Conservation (phyloP, 64 coral and sea anemone genomes). For the Stylophora pistillata region DNA sequence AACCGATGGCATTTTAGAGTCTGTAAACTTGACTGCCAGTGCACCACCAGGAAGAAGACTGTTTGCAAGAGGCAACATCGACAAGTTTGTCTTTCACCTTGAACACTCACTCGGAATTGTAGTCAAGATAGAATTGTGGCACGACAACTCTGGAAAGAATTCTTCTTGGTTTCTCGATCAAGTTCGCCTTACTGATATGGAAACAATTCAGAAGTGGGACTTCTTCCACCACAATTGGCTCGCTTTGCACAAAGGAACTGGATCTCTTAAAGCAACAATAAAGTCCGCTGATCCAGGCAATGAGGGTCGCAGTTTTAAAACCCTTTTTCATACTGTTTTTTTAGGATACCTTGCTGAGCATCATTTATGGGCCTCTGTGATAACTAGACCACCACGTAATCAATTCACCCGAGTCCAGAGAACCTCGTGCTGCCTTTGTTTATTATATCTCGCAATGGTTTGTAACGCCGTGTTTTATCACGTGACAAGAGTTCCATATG, state of each 20-base stretch:
- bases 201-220: background rate
- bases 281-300: slow-evolving; percentile 13
- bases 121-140: slow-evolving; percentile 13
- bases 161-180: slow-evolving; percentile 22
- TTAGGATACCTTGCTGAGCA: background rate
- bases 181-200: background rate
- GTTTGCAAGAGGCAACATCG: slow-evolving; percentile 13
- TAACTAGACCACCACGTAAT: slow-evolving; percentile 58
- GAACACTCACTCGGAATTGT: slow-evolving; percentile 3
- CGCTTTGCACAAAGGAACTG: background rate
- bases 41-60: background rate
- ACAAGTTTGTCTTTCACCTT: slow-evolving; percentile 3
- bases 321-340: background rate
- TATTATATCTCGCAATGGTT: slow-evolving; percentile 51
- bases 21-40: background rate
- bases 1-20: background rate
- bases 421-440: slow-evolving; percentile 62
- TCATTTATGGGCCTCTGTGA: slow-evolving; percentile 48
- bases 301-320: slow-evolving; percentile 12
- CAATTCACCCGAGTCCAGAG: slow-evolving; percentile 62
- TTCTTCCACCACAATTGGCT: slow-evolving; percentile 26
- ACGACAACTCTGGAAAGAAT: slow-evolving; percentile 26
- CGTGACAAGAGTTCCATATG: slow-evolving; percentile 18
- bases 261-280: background rate
- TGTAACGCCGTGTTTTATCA: slow-evolving; percentile 85